These are phyloP conservation scores for Falco berigora DNA, from an alignment of 2,797 vertebrate genomes.

Conservation along the genomic window DNA sequence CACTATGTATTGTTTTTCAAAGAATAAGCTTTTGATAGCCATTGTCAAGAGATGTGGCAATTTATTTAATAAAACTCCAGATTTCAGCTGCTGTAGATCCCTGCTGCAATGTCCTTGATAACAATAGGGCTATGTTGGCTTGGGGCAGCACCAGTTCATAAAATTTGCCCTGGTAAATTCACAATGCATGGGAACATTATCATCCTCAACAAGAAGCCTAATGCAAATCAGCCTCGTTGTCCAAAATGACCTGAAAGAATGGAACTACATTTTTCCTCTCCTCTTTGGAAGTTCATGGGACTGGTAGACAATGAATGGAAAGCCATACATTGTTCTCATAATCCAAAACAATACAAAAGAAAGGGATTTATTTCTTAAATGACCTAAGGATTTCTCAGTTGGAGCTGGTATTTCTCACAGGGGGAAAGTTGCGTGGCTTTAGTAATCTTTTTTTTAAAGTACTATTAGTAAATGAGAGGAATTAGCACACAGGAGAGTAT, in stretches of 20 bases:
- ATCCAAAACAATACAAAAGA: background rate
- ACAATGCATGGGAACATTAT: background rate
- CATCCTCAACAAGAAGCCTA: background rate
- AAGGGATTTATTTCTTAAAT: background rate
- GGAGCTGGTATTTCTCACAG: background rate
- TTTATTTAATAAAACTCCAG: background rate
- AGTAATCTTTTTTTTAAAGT: background rate
- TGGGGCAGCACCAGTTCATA: background rate
- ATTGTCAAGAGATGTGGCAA: background rate
- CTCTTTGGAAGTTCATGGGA: background rate
- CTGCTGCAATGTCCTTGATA: background rate
- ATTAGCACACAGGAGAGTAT: background rate
- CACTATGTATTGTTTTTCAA: background rate
- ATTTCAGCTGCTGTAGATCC: background rate
- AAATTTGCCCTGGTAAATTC: background rate
- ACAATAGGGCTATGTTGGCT: background rate
- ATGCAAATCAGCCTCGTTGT: background rate
- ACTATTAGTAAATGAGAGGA: background rate
- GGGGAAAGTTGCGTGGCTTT: background rate
- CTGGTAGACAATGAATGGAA: background rate
- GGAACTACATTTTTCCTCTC: background rate
- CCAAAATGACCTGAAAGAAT: background rate
- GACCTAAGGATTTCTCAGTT: background rate
- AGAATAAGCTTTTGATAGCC: background rate
- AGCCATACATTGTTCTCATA: background rate